Evolutionary conservation across 1,140 invertebrate genomes (phyloP).

Genomic region (Tetramorium parvispinum): DNA sequence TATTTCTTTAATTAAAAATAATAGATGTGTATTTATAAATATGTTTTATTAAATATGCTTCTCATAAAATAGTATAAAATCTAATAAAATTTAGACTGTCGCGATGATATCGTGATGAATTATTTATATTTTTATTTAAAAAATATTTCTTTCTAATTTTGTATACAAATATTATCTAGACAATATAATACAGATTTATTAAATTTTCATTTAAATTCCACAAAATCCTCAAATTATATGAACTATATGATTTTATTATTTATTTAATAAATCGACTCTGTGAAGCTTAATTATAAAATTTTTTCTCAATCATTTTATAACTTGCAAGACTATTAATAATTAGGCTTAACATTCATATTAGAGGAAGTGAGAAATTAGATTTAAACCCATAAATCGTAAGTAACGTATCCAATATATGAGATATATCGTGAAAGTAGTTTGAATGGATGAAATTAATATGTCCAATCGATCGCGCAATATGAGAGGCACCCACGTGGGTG

Average conservation of each 20-base stretch:
- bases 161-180: background rate
- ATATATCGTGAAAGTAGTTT: background rate
- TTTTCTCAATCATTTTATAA: background rate
- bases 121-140: too few species aligned
- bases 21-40: background rate
- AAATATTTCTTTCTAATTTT: too few species aligned
- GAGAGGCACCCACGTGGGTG: background rate
- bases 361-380: background rate
- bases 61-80: background rate
- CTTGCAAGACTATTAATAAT: background rate
- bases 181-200: background rate
- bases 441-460: constrained; percentile 19
- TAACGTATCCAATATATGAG: background rate
- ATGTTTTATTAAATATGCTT: background rate
- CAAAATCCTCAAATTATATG: background rate
- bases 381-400: background rate
- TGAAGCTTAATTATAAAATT: background rate
- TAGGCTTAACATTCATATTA: background rate
- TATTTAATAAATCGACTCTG: background rate
- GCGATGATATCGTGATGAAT: too few species aligned
- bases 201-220: constrained; percentile 13
- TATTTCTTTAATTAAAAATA: too few species aligned
- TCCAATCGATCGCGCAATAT: constrained; percentile 25
- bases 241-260: background rate
- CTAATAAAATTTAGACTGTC: background rate